A percentile compares a stretch with the other conserved stretches of the same genome.
These are phyloP conservation scores for Desmophyllum pertusum DNA, from an alignment of 92 coral and sea anemone genomes.

Conservation along the genomic window DNA sequence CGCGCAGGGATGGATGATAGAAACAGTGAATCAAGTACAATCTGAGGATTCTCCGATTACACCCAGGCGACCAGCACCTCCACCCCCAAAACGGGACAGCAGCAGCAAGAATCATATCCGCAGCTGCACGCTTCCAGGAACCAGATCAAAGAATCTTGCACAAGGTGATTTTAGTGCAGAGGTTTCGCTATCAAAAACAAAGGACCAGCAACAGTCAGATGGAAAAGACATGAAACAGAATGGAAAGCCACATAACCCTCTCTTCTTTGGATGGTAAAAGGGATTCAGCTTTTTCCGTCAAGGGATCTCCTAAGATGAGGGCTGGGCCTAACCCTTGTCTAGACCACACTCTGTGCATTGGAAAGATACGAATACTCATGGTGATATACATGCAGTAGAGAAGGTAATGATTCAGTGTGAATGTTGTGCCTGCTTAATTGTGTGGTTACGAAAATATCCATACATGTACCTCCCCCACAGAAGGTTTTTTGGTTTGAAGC, in stretches of 20 bases:
- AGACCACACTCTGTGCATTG: slow-evolving; percentile 5
- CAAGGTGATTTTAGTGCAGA: slow-evolving; percentile 20
- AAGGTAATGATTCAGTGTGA: slow-evolving; percentile 4
- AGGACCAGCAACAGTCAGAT: neutral
- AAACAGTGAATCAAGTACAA: slow-evolving; percentile 28
- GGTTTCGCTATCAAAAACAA: neutral
- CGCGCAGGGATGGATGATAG: slow-evolving; percentile 1
- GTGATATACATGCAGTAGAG: neutral
- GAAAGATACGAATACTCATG: neutral
- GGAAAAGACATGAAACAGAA: neutral
- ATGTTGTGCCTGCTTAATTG: neutral
- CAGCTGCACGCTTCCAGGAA: slow-evolving; percentile 22
- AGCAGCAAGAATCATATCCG: neutral
- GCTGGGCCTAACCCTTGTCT: neutral
- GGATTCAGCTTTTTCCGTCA: neutral
- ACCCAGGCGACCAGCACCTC: slow-evolving; percentile 64
- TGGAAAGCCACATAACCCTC: neutral
- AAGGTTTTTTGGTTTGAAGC: too few relatives aligned
- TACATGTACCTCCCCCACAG: too few relatives aligned
- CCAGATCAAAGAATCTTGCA: neutral
- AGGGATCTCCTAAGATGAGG: slow-evolving; percentile 20
- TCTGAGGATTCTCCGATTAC: slow-evolving; percentile 47
- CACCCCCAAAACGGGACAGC: slow-evolving; percentile 29
- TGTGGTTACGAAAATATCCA: too few relatives aligned
- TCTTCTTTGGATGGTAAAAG: neutral